Conservation (phyloP, 2,797 vertebrate genomes). For the Myotis vivesi region DNA sequence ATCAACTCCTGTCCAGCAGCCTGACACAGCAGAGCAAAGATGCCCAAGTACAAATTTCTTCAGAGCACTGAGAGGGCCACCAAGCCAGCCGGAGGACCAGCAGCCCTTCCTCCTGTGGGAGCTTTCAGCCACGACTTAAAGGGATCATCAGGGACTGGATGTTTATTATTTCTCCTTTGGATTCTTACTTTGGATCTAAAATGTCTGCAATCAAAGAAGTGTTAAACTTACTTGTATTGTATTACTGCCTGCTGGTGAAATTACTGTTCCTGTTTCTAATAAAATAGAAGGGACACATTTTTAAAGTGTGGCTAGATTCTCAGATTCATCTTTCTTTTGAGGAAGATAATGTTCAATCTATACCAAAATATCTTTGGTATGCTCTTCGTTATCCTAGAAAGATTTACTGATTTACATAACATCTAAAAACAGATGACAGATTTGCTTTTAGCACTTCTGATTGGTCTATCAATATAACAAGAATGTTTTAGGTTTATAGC, state of each 20-base stretch:
- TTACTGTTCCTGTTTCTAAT: slow-evolving; percentile 59
- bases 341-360: slow-evolving; percentile 53
- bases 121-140: slow-evolving; percentile 46
- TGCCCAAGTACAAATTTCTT: slow-evolving; percentile 16
- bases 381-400: slow-evolving; percentile 63
- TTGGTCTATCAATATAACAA: not conserved
- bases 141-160: slow-evolving; percentile 56
- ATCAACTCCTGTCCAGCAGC: slow-evolving; percentile 91
- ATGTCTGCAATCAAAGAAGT: slow-evolving; percentile 37
- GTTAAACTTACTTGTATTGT: slow-evolving; percentile 20
- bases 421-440: slow-evolving; percentile 71
- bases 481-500: slow-evolving; percentile 15
- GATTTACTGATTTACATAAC: slow-evolving; percentile 66
- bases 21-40: slow-evolving; percentile 73
- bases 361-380: slow-evolving; percentile 35
- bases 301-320: slow-evolving; percentile 51
- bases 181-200: slow-evolving; percentile 42
- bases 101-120: not conserved
- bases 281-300: slow-evolving; percentile 59
- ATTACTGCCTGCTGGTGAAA: slow-evolving; percentile 48
- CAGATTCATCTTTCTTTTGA: slow-evolving; percentile 62
- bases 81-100: not conserved
- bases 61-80: slow-evolving; percentile 47
- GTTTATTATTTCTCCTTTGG: slow-evolving; percentile 68
- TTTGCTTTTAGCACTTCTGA: slow-evolving; percentile 1